Percentiles rank a stretch among this genome's conserved stretches.
Conservation (phyloP, 2,888 invertebrate species). For the Drepanosiphum platanoidis region DNA sequence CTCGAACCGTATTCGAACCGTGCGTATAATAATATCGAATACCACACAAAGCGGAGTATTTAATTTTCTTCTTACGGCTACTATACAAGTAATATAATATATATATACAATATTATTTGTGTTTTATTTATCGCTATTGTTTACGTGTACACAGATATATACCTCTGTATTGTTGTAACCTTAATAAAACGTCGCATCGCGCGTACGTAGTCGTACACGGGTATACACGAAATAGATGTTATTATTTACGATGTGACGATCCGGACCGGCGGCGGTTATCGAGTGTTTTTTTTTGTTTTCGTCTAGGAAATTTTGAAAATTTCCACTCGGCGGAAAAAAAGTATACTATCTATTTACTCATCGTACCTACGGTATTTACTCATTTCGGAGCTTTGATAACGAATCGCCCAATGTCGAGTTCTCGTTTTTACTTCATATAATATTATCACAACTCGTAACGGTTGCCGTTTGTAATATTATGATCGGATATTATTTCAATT, state of each 20-base stretch:
- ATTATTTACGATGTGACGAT: neutral
- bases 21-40: neutral
- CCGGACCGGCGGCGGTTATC: neutral
- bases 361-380: too few relatives aligned
- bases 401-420: too few relatives aligned
- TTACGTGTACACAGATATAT: neutral
- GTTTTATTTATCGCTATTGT: neutral
- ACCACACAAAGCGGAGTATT: neutral
- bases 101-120: neutral
- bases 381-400: too few relatives aligned
- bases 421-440: too few relatives aligned
- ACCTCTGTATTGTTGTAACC: constrained; percentile 16
- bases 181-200: constrained; percentile 13
- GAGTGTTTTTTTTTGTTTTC: too few relatives aligned
- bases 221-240: neutral
- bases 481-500: too few relatives aligned
- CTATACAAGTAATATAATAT: too few relatives aligned
- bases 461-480: too few relatives aligned
- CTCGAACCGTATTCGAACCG: neutral
- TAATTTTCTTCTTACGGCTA: neutral
- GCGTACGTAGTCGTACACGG: neutral
- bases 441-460: too few relatives aligned
- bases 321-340: too few relatives aligned
- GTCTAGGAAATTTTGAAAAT: too few relatives aligned
- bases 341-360: too few relatives aligned